phyloP scores from a whole-genome alignment of 2,113 vertebrate species.

The Grammomys dolichurus region DNA sequence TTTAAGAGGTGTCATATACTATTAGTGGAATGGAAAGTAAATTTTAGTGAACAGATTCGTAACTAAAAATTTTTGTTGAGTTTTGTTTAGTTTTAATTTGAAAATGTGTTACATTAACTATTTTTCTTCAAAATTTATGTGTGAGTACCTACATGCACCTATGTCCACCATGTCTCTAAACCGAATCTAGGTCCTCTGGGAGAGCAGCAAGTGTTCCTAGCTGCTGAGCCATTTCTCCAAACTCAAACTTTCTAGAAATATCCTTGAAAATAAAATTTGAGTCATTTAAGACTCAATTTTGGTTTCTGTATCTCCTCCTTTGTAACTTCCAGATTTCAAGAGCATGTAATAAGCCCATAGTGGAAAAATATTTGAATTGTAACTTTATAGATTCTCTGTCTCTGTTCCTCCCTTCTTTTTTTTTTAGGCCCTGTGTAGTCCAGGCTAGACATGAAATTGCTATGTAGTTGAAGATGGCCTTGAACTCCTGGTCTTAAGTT shows the following conservation, averaged over 20 bases:
- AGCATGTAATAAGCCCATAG: neutral
- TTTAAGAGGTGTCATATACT: neutral
- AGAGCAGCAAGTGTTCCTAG: neutral
- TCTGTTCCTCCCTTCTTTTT: neutral
- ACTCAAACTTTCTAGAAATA: neutral
- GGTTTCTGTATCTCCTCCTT: neutral
- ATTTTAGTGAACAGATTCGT: slow-evolving; percentile 23
- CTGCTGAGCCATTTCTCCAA: neutral
- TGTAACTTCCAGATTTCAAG: neutral
- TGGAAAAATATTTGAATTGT: neutral
- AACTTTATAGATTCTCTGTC: neutral
- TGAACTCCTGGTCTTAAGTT: neutral
- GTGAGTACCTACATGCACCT: neutral
- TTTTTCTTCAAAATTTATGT: neutral
- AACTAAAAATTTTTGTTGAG: neutral
- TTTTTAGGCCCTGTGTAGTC: neutral
- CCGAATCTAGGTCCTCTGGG: neutral
- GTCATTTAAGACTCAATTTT: neutral
- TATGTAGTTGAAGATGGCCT: neutral
- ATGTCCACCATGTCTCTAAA: neutral
- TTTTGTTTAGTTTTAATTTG: neutral
- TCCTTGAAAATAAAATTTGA: neutral
- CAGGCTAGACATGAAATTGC: neutral
- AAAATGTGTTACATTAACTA: neutral
- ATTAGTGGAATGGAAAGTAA: neutral